A percentile compares a stretch with the other conserved stretches of the same genome.
phyloP scores from a whole-genome alignment of 1,140 invertebrate genomes.

The Streblospio benedicti region DNA sequence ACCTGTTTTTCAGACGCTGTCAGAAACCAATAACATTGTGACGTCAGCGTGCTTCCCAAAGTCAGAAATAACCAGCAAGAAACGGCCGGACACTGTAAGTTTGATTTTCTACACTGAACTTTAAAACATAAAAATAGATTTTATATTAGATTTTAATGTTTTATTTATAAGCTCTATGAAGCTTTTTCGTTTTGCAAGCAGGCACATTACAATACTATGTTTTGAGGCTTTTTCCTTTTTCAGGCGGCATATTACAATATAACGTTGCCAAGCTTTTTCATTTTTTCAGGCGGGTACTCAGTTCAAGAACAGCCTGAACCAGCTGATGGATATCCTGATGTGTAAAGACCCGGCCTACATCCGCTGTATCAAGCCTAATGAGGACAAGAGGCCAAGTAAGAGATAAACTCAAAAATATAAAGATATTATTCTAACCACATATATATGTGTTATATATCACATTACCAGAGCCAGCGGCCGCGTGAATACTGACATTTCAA shows the following conservation, averaged over 20 bases:
- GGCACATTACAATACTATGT: background rate
- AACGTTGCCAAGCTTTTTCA: background rate
- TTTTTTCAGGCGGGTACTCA: slow-evolving; percentile 63
- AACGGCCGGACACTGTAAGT: slow-evolving; percentile 66
- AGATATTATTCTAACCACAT: too few species aligned
- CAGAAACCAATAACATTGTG: slow-evolving; percentile 63
- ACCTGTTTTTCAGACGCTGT: slow-evolving; percentile 55
- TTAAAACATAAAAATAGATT: slow-evolving; percentile 4
- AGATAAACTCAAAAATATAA: too few species aligned
- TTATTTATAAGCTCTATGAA: too few species aligned
- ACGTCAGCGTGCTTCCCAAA: slow-evolving; percentile 52
- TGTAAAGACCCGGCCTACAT: slow-evolving; percentile 61
- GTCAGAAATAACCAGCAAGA: slow-evolving; percentile 65
- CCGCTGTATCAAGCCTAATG: slow-evolving; percentile 70
- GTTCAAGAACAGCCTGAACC: slow-evolving; percentile 75
- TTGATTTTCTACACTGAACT: background rate
- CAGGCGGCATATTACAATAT: background rate
- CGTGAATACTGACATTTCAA: background rate
- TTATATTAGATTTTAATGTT: background rate
- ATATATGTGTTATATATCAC: too few species aligned
- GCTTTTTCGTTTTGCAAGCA: too few species aligned
- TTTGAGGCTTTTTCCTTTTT: background rate
- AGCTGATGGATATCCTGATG: slow-evolving; percentile 63
- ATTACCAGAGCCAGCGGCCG: too few species aligned
- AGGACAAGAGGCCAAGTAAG: slow-evolving; percentile 66